phyloP scores from a whole-genome alignment of 2,113 vertebrate species.

The Oreochromis tanganicae region DNA sequence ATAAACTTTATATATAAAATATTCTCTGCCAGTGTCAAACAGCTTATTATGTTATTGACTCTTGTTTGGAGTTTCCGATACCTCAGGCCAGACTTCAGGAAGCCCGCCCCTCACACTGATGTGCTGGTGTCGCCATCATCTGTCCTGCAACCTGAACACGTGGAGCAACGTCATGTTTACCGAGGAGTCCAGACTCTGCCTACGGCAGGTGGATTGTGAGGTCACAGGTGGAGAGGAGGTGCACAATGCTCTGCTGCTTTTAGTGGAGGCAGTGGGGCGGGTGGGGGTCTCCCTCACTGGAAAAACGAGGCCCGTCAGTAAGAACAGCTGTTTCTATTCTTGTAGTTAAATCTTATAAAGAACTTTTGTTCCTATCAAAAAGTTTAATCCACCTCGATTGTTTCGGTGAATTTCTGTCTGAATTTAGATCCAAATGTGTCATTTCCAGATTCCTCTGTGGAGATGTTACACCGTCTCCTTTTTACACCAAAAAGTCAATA shows the following conservation, averaged over 20 bases:
- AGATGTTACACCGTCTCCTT: accelerated
- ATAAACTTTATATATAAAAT: accelerated
- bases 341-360: background rate
- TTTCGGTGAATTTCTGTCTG: background rate
- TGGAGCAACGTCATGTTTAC: background rate
- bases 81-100: background rate
- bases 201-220: background rate
- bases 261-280: background rate
- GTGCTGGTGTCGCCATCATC: background rate
- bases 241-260: accelerated
- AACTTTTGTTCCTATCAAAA: background rate
- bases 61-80: background rate
- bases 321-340: background rate
- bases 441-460: accelerated
- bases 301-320: background rate
- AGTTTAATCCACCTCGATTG: background rate
- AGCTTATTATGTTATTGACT: background rate
- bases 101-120: background rate
- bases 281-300: background rate
- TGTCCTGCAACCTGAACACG: background rate
- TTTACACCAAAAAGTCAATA: background rate
- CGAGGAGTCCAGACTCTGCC: background rate
- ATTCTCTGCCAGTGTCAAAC: background rate
- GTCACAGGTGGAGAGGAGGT: background rate
- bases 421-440: background rate